Percentiles rank a stretch among this genome's conserved stretches.
These are phyloP conservation scores for Psix sp. DNA, from an alignment of 1,140 invertebrate genomes.

Conservation along the genomic window DNA sequence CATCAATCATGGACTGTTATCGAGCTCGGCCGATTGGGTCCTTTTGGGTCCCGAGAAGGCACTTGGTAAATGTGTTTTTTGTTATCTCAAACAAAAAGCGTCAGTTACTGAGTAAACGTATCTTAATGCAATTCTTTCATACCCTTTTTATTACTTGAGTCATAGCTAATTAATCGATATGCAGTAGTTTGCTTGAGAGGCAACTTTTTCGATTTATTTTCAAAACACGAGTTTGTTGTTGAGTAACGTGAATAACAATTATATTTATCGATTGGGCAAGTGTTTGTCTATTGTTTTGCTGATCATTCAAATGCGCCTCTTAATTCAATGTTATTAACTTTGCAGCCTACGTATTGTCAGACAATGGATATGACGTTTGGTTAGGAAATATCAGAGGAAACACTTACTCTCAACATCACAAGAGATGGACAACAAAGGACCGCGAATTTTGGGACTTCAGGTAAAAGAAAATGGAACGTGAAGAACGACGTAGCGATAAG, in stretches of 20 bases:
- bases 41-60: conserved; percentile 82
- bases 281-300: conserved; percentile 1
- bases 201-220: no score
- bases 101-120: no score
- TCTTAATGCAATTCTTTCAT: no score
- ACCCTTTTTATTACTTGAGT: no score
- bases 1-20: conserved; percentile 86
- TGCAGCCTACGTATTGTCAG: conserved; percentile 78
- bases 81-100: no score
- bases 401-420: conserved; percentile 82
- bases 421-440: conserved; percentile 77
- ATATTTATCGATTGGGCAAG: no score
- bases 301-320: not conserved
- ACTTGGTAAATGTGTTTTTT: conserved; percentile 80
- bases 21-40: conserved; percentile 86
- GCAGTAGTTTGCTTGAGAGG: no score
- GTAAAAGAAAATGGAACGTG: conserved; percentile 45
- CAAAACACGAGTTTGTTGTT: no score
- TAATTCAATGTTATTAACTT: conserved; percentile 61
- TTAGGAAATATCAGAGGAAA: conserved; percentile 86
- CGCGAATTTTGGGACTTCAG: conserved; percentile 80
- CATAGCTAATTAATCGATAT: not conserved
- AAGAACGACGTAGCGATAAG: not conserved
- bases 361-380: conserved; percentile 86
- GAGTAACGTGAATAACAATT: no score